A percentile compares a stretch with the other conserved stretches of the same genome.
phyloP scores from a whole-genome alignment of 2,113 vertebrate species.

The Mormoops blainvillei region DNA sequence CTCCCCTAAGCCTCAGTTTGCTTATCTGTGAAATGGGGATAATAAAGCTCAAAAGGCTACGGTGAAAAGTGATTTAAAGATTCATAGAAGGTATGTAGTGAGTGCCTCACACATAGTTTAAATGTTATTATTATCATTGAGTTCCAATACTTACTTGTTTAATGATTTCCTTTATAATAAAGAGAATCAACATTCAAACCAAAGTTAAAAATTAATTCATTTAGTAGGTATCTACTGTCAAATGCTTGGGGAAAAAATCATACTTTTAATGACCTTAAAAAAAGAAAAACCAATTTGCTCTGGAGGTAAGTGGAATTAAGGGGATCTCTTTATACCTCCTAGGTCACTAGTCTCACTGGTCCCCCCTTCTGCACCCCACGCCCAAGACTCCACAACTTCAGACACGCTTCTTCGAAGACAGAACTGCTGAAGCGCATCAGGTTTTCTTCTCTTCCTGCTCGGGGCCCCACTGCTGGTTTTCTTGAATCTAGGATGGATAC shows the following conservation, averaged over 20 bases:
- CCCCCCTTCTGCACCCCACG: too few species aligned
- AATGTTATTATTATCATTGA: background rate
- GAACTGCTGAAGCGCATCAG: background rate
- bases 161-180: background rate
- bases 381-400: background rate
- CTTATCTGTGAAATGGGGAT: background rate
- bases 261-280: background rate
- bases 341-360: background rate
- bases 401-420: background rate
- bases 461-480: background rate
- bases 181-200: constrained; percentile 8
- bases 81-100: background rate
- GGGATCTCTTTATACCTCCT: background rate
- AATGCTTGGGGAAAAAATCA: background rate
- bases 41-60: background rate
- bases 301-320: background rate
- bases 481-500: background rate
- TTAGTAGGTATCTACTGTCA: background rate
- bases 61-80: background rate
- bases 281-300: background rate
- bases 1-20: background rate
- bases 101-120: background rate
- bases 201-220: background rate
- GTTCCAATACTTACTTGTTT: background rate
- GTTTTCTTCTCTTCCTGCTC: background rate